A percentile compares a stretch with the other conserved stretches of the same genome.
Evolutionary conservation across 2,888 invertebrate genomes (phyloP).

Genomic region (Drosophila basisetae): DNA sequence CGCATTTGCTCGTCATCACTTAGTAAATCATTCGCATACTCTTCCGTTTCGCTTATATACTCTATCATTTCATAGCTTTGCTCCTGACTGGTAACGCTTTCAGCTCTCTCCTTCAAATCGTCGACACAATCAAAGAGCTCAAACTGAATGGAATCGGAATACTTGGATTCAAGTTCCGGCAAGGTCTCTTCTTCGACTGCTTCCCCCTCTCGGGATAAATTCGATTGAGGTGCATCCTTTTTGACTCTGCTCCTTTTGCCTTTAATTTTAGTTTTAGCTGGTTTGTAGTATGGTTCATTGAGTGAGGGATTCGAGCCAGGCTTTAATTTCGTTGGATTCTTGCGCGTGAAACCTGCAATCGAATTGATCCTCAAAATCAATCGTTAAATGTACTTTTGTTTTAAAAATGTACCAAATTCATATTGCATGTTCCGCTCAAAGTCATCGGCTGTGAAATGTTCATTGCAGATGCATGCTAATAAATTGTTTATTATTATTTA

Average conservation of each 20-base stretch:
- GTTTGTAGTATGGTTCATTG: conserved; percentile 17
- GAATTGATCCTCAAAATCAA: background rate
- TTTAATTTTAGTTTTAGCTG: background rate
- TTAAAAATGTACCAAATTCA: conserved; percentile 49
- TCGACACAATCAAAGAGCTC: background rate
- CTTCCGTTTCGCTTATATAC: conserved; percentile 25
- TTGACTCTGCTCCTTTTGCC: background rate
- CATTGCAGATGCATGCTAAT: conserved; percentile 61
- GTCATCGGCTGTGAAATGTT: conserved; percentile 57
- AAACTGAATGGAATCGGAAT: background rate
- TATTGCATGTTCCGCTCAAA: conserved; percentile 65
- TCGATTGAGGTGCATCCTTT: background rate
- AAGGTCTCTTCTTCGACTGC: background rate
- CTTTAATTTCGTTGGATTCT: conserved; percentile 60
- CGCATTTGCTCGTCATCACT: conserved; percentile 13
- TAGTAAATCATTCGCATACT: conserved; percentile 3
- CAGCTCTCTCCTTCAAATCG: conserved; percentile 4
- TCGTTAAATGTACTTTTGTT: background rate
- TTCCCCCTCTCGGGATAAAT: background rate
- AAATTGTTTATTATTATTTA: background rate
- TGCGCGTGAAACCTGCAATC: conserved; percentile 48
- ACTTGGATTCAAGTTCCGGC: background rate
- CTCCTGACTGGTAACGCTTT: conserved; percentile 4
- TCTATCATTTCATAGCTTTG: conserved; percentile 33
- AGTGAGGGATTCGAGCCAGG: conserved; percentile 52